These are phyloP conservation scores for Phenganax marumi DNA, from an alignment of 92 coral and sea anemone species.

Conservation along the genomic window DNA sequence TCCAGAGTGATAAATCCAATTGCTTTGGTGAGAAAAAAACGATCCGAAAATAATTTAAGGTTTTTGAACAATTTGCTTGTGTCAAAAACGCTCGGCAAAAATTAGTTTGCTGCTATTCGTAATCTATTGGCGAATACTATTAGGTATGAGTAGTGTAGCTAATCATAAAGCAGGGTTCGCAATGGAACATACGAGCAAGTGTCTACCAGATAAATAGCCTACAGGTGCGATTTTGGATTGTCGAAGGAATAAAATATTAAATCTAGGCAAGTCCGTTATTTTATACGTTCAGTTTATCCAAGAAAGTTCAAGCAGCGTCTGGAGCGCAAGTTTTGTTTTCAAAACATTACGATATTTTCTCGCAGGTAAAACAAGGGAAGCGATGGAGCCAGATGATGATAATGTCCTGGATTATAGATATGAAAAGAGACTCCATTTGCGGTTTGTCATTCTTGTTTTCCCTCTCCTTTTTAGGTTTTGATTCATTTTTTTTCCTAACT, in stretches of 20 bases:
- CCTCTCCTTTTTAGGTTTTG: background rate
- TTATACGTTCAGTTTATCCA: background rate
- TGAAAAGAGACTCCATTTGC: slow-evolving; percentile 45
- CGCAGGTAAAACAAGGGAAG: slow-evolving; percentile 68
- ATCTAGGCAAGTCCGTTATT: background rate
- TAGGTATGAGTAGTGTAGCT: too few relatives aligned
- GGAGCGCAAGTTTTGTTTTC: background rate
- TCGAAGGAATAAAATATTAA: background rate
- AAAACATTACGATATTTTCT: background rate
- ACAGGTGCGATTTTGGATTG: background rate
- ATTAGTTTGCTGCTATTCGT: too few relatives aligned
- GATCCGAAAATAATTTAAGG: too few relatives aligned
- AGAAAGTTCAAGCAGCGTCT: background rate
- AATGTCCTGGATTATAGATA: slow-evolving; percentile 71
- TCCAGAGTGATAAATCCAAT: too few relatives aligned
- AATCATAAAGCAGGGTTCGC: too few relatives aligned
- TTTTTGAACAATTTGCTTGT: too few relatives aligned
- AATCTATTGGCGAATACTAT: too few relatives aligned
- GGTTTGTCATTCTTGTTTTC: slow-evolving; percentile 37
- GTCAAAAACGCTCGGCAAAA: too few relatives aligned
- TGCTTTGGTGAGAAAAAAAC: too few relatives aligned
- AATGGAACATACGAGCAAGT: too few relatives aligned
- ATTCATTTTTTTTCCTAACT: background rate
- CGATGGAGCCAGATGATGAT: slow-evolving; percentile 80
- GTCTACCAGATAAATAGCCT: too few relatives aligned